Percentiles rank a stretch among this genome's conserved stretches.
These are phyloP conservation scores for Lagopus leucura DNA, from an alignment of 2,113 vertebrate genomes.

Conservation along the genomic window DNA sequence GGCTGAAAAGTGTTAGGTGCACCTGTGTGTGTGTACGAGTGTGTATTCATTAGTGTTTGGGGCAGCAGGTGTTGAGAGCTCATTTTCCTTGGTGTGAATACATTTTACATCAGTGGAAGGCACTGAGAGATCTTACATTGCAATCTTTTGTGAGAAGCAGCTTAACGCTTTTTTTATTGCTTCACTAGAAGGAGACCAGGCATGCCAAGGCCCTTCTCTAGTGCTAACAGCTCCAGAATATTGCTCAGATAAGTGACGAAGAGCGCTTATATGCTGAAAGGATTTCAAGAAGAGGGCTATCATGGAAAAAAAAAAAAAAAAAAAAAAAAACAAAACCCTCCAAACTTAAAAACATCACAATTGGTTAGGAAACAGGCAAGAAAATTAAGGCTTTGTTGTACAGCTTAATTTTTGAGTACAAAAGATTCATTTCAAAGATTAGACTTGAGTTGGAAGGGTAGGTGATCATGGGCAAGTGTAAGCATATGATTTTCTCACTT, in stretches of 20 bases:
- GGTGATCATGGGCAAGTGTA: not conserved
- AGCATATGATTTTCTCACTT: not conserved
- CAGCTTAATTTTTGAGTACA: not conserved
- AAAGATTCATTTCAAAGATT: not conserved
- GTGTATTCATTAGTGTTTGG: conserved; percentile 11
- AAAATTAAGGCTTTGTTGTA: not conserved
- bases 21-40: not conserved
- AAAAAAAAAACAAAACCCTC: not conserved
- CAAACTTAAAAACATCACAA: not conserved
- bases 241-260: not conserved
- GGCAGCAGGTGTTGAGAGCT: conserved; percentile 55
- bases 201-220: conserved; percentile 10
- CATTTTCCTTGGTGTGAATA: conserved; percentile 6
- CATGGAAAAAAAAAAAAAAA: not conserved
- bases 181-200: not conserved
- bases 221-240: not conserved
- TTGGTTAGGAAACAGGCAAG: not conserved
- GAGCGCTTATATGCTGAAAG: not conserved
- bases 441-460: not conserved
- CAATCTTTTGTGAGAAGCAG: conserved; percentile 14
- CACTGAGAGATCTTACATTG: not conserved
- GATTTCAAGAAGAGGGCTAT: not conserved
- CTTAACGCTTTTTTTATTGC: conserved; percentile 6
- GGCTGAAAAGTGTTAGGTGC: not conserved
- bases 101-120: not conserved